phyloP scores from a whole-genome alignment of 2,797 vertebrate species.

The Megaceryle alcyon region DNA sequence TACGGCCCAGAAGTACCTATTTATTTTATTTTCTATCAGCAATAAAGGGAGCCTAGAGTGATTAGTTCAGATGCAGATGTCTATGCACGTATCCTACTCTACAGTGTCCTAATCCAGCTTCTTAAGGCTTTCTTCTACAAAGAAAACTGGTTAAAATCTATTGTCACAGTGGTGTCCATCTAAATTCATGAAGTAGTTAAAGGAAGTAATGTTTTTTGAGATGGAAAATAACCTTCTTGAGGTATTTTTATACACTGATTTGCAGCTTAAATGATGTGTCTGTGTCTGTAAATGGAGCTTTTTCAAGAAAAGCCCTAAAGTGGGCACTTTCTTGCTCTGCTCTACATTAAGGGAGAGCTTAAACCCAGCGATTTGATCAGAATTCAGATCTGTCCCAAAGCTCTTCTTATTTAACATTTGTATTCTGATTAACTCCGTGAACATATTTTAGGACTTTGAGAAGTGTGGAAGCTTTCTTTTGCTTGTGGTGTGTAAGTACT shows the following conservation, averaged over 20 bases:
- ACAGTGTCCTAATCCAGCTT: neutral
- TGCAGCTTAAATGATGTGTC: neutral
- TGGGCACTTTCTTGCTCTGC: neutral
- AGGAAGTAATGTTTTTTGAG: neutral
- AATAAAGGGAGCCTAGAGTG: neutral
- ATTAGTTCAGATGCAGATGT: neutral
- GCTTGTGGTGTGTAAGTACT: neutral
- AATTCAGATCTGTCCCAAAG: neutral
- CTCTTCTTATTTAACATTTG: neutral
- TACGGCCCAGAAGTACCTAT: neutral
- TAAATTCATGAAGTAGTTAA: neutral
- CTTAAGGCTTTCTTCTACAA: neutral
- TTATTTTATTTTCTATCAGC: neutral
- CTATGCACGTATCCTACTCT: neutral
- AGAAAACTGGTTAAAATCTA: neutral
- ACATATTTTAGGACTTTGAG: neutral
- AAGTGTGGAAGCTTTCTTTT: neutral
- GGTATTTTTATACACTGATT: neutral
- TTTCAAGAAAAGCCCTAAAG: neutral
- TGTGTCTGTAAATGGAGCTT: neutral
- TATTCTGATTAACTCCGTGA: neutral
- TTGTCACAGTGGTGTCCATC: fast-evolving
- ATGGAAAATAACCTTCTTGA: neutral
- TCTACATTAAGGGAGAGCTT: neutral
- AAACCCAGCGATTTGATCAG: neutral